Conservation (phyloP, 2,797 vertebrate genomes). For the Perodicticus potto region DNA sequence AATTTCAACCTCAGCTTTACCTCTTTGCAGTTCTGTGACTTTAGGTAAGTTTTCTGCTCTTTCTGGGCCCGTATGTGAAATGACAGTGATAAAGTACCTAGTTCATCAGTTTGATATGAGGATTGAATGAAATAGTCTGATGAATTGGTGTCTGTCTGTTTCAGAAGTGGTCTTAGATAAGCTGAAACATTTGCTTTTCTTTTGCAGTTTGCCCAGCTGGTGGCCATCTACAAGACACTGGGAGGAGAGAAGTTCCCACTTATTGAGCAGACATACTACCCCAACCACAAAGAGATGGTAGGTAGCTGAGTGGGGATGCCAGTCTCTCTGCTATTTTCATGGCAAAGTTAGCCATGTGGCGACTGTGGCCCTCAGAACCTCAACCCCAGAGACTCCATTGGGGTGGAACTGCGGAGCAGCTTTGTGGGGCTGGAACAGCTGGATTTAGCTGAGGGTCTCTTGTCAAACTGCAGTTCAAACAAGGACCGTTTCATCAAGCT, state of each 20-base stretch:
- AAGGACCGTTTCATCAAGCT: not conserved
- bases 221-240: constrained; percentile 94
- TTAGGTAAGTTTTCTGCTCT: not conserved
- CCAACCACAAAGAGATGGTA: constrained; percentile 99
- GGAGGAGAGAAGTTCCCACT: constrained; percentile 97
- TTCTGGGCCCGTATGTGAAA: constrained; percentile 19
- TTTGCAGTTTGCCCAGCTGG: constrained; percentile 97
- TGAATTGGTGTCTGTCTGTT: not conserved
- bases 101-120: constrained; percentile 19
- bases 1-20: constrained; percentile 1
- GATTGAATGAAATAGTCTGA: not conserved
- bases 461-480: constrained; percentile 30
- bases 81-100: constrained; percentile 7
- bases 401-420: not conserved
- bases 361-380: not conserved
- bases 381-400: not conserved
- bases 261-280: constrained; percentile 98
- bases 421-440: not conserved
- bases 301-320: constrained; percentile 73
- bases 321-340: not conserved
- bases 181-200: constrained; percentile 73
- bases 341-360: not conserved
- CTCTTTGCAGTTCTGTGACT: constrained; percentile 44
- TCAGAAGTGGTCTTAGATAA: constrained; percentile 7
- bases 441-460: not conserved